A percentile compares a stretch with the other conserved stretches of the same genome.
These are phyloP conservation scores for Stratiomys singularior DNA, from an alignment of 2,888 invertebrate genomes.

Conservation along the genomic window DNA sequence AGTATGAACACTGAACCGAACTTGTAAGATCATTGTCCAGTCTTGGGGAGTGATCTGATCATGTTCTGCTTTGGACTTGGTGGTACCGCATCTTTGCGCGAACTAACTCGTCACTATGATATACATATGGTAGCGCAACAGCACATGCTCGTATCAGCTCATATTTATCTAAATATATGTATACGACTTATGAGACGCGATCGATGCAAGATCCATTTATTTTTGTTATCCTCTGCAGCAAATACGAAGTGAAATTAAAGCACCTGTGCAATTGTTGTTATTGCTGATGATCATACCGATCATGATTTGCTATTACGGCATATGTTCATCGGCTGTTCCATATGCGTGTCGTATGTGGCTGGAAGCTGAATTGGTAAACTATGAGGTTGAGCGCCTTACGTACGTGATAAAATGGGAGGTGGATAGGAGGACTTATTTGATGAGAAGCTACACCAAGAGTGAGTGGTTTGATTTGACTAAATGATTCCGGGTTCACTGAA, in stretches of 20 bases:
- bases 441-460: too few species aligned
- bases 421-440: too few species aligned
- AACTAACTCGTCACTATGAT: not conserved
- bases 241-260: constrained; percentile 49
- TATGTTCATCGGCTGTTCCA: not conserved
- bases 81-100: not conserved
- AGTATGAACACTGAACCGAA: not conserved
- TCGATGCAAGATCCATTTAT: constrained; percentile 47
- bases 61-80: too few species aligned
- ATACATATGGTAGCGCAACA: not conserved
- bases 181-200: constrained; percentile 49
- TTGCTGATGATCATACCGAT: constrained; percentile 19
- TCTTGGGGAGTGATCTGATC: not conserved
- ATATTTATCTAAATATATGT: not conserved
- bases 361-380: too few species aligned
- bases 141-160: not conserved
- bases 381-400: too few species aligned
- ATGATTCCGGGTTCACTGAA: too few species aligned
- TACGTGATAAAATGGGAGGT: too few species aligned
- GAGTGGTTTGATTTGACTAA: too few species aligned
- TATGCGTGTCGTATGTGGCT: too few species aligned
- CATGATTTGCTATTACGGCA: not conserved
- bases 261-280: constrained; percentile 49
- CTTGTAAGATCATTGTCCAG: constrained; percentile 49
- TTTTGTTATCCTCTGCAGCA: constrained; percentile 30